These are phyloP conservation scores for Leptarthrus brevirostris DNA, from an alignment of 2,888 invertebrate species.

Conservation along the genomic window DNA sequence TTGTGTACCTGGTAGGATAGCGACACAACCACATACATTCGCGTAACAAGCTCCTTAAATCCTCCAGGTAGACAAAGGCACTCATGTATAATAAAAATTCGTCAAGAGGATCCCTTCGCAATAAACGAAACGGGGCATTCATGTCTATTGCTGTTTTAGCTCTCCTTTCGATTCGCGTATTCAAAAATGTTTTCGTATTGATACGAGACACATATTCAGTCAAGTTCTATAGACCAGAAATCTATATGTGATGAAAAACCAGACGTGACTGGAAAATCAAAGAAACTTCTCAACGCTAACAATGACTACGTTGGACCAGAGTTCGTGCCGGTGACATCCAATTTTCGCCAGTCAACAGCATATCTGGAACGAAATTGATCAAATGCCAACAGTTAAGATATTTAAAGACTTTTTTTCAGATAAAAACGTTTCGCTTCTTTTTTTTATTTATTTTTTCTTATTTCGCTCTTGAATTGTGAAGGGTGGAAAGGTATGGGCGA, in stretches of 20 bases:
- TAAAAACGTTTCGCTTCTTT: constrained; percentile 28
- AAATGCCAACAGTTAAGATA: constrained; percentile 47
- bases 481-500: constrained; percentile 20
- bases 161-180: constrained; percentile 17
- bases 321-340: constrained; percentile 47
- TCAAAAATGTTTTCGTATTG: constrained; percentile 38
- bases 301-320: constrained; percentile 42
- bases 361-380: constrained; percentile 39
- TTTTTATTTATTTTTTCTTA: constrained; percentile 35
- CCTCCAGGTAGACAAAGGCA: constrained; percentile 28
- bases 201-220: constrained; percentile 34
- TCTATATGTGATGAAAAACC: constrained; percentile 46
- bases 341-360: constrained; percentile 46
- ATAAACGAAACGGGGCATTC: constrained; percentile 21
- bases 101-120: constrained; percentile 26
- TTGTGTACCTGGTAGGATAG: too few species aligned
- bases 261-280: constrained; percentile 47
- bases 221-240: constrained; percentile 35
- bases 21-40: too few species aligned
- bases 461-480: background rate
- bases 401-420: constrained; percentile 41
- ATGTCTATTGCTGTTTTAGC: constrained; percentile 13
- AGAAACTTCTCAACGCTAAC: constrained; percentile 21
- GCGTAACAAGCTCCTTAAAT: constrained; percentile 11
- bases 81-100: constrained; percentile 42